Conservation (phyloP, 92 coral and sea anemone genomes). For the Siderastrea radians region DNA sequence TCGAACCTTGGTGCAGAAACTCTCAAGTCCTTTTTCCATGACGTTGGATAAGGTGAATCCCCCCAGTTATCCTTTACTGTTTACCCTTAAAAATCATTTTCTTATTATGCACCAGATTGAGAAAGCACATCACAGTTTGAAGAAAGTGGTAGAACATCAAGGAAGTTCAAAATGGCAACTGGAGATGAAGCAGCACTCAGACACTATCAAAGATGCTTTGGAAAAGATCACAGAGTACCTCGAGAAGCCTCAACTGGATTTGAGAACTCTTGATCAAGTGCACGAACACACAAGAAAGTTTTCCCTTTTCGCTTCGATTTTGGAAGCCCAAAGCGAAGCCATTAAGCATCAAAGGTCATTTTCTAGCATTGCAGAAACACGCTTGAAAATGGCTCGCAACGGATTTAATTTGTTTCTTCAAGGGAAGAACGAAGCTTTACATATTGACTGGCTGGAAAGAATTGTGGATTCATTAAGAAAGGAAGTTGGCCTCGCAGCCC, state of each 20-base stretch:
- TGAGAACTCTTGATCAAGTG: conserved; percentile 12
- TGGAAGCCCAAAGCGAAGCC: conserved; percentile 21
- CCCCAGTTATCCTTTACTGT: background rate
- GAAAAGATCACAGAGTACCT: conserved; percentile 12
- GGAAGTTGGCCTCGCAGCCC: background rate
- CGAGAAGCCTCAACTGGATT: conserved; percentile 14
- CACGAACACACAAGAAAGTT: conserved; percentile 22
- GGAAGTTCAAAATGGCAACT: background rate
- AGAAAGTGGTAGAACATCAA: background rate
- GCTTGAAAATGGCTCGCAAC: background rate
- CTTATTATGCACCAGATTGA: background rate
- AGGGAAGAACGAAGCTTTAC: background rate
- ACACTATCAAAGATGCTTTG: background rate
- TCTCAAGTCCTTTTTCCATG: background rate
- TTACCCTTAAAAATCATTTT: conserved; percentile 7
- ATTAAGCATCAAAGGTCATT: background rate
- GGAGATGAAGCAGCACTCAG: background rate
- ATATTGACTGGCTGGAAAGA: background rate
- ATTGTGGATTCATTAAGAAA: conserved; percentile 4
- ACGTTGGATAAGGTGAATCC: background rate
- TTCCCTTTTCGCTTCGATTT: conserved; percentile 4
- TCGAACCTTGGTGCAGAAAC: background rate
- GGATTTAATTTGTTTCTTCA: background rate
- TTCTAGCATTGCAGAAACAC: background rate
- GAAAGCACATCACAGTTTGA: background rate